Evolutionary conservation across 2,797 vertebrate species (phyloP), one percentile per base, ranked within the genome.

Genomic region (Phoebastria nigripes): DNA sequence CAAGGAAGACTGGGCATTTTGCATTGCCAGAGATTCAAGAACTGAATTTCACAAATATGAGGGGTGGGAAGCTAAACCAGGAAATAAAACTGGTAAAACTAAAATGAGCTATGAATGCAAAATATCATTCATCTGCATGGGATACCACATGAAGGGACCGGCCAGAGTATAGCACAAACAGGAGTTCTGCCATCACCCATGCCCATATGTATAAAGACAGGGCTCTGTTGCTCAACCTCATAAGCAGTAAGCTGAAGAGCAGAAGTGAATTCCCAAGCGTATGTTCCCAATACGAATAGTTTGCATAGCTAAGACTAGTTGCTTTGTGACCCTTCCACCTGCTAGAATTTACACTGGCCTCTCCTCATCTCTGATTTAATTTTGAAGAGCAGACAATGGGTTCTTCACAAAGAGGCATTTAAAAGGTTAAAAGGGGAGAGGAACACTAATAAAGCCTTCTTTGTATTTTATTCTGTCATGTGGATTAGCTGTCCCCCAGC

Each of bases 391-490:
- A 83, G 94, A 93, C 69, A 88, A 94, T 47, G 90, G 56, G 82
- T 86, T 96, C 94, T 91, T 87, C 73, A 82, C 91, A 94, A 42
- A n/a, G 82, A 96, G 93, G 91, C 94, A 96, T 96, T 96, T 88
- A 89, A 96, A 96, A 97, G 96, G 83, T 97, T 97, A 96, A 95
- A 96, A 96, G 74, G 83, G 87, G 44, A 89, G 62, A 82, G 13
- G n/a, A 85, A 73, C 56, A 79, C 66, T 82, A 89, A 82, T 86
- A 93, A 94, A 97, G 78, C 89, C 92, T 97, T 96, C 83, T 97
- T 97, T 98, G 97, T 97, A 95, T 97, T 98, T 98, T 95, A 94
- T 95, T 94, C 96, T 96, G 85, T 93, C 95, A 78, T 96, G 96
- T 97, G 97, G 73, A 90, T 97, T 98, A 97, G 97, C 96, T 96